A percentile compares a stretch with the other conserved stretches of the same genome.
phyloP scores from a whole-genome alignment of 92 coral and sea anemone genomes.

The Zoanthus sansibaricus region DNA sequence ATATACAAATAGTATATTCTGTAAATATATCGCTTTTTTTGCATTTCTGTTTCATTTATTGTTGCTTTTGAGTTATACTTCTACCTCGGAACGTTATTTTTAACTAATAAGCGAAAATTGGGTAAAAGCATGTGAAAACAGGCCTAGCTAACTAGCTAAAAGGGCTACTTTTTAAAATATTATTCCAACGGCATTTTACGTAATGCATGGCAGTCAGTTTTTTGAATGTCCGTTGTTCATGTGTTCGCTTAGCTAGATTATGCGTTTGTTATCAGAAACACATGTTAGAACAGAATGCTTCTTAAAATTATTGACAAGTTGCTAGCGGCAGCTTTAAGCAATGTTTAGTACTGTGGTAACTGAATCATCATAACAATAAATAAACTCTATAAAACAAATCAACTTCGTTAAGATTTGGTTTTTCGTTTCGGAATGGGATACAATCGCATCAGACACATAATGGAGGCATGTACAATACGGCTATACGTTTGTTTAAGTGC shows the following conservation, averaged over 20 bases:
- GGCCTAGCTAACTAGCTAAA: too few relatives aligned
- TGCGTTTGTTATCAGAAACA: constrained; percentile 15
- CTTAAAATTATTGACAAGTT: constrained; percentile 9
- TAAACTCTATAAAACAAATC: not conserved
- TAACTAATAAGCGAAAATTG: not conserved
- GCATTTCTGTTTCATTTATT: too few relatives aligned
- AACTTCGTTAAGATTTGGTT: constrained; percentile 10
- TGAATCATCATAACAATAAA: constrained; percentile 28
- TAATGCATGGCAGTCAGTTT: constrained; percentile 14
- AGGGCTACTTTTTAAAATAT: too few relatives aligned
- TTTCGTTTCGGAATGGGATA: constrained; percentile 10
- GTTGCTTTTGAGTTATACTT: too few relatives aligned
- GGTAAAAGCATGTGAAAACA: constrained; percentile 47
- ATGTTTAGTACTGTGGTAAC: constrained; percentile 5
- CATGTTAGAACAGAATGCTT: constrained; percentile 25
- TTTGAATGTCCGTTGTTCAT: constrained; percentile 35
- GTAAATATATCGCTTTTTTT: too few relatives aligned
- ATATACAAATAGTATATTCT: too few relatives aligned
- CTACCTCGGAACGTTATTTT: not conserved
- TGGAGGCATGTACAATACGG: constrained; percentile 21
- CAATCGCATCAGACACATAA: not conserved
- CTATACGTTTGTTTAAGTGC: constrained; percentile 25
- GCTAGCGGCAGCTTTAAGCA: not conserved
- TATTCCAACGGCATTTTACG: not conserved
- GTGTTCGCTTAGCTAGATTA: constrained; percentile 10